Evolutionary conservation across 2,888 invertebrate genomes (phyloP), one percentile per base, ranked within the genome.

Genomic region (Pseudococcus jackbeardsleyi): DNA sequence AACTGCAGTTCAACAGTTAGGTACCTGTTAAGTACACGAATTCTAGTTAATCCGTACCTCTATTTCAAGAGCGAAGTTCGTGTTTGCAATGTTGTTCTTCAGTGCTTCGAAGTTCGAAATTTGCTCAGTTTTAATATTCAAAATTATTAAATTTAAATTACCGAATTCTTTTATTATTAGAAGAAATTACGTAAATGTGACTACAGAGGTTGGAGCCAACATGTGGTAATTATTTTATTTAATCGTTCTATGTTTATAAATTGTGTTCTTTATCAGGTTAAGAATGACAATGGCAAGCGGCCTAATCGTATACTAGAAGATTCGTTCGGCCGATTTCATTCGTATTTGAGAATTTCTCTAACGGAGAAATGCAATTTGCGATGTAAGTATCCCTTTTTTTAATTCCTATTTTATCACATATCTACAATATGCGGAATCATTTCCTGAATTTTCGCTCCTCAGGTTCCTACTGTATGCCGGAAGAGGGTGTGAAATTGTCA

Each of bases 391-490:
- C 26, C 0, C 15, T 4, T 39, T n/a, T 54, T 48, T 22, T 42
- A 46, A 46, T 19, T 33, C 6, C 54, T 54, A 9, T 26, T 85
- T 26, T 85, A 8, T 59, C 4, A n/a, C 59, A 17, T 7, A n/a
- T 84, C 15, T 48, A 9, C 9, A 1, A 22, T 39, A 42, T 42
- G 7, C 26, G 26, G 3, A 2, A 33, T 3, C 3, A 39, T 17
- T 19, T 42, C 42, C 15, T 0, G 54, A 17, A n/a, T 3, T 15
- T 15, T 22, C 12, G 19, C 26, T 33, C 26, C 15, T 0, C 91
- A 98, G 98, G 98, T 92, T 94, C 95, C 90, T 99, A 99, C 92
- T 99, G 99, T 92, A 99, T 99, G 99, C 99, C 99, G 11, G 96
- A 95, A 72, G 97, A 97, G 91, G 99, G 99, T 79, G 97, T 98